These are phyloP conservation scores for Cryptomyrus ogoouensis DNA, from an alignment of 2,113 vertebrate genomes.

Conservation along the genomic window DNA sequence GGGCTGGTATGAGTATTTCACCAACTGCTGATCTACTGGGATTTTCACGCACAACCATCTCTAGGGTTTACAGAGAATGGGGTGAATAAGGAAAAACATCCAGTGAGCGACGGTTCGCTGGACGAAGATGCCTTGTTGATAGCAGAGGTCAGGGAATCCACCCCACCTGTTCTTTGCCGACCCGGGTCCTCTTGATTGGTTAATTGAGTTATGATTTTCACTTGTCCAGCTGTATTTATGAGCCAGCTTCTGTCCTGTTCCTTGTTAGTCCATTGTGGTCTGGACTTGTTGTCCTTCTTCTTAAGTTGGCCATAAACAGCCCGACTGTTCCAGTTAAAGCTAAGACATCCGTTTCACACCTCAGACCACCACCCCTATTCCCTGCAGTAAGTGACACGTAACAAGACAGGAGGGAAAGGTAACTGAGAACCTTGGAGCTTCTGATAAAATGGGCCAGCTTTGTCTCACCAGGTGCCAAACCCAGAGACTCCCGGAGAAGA, in stretches of 20 bases:
- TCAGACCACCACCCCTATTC: neutral
- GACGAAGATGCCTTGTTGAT: too few species aligned
- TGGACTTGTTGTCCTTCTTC: too few species aligned
- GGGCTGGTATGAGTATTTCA: too few species aligned
- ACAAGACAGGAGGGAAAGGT: neutral
- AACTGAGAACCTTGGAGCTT: neutral
- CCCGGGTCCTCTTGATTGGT: neutral
- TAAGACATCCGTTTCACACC: neutral
- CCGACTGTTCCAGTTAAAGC: neutral
- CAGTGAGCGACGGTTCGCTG: too few species aligned
- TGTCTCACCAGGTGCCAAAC: neutral
- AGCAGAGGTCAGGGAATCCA: neutral
- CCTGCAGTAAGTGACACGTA: neutral
- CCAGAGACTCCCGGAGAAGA: neutral
- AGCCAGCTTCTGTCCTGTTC: neutral
- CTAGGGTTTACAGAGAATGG: too few species aligned
- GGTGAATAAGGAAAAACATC: too few species aligned
- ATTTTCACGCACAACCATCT: too few species aligned
- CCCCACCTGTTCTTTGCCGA: neutral
- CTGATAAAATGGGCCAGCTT: neutral
- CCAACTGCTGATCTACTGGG: too few species aligned
- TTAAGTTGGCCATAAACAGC: too few species aligned
- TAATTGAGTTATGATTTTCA: neutral
- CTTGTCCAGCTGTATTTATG: neutral
- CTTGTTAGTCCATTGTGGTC: neutral